Percentiles rank a stretch among this genome's conserved stretches.
These are phyloP conservation scores for Naso thynnoides DNA, from an alignment of 2,797 vertebrate genomes.

Conservation along the genomic window DNA sequence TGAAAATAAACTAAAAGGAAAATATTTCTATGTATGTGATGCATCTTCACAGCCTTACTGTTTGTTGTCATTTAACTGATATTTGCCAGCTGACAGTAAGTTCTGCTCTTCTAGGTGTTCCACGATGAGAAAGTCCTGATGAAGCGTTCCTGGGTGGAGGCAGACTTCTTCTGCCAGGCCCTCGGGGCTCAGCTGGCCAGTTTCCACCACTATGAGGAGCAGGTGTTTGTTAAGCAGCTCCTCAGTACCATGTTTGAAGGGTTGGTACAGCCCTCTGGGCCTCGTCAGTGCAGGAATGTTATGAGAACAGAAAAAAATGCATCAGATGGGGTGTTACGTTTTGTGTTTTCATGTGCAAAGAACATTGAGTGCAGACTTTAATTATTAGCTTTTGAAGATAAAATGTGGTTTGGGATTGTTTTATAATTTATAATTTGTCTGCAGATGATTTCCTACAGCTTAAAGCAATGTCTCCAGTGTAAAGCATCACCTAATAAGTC, in stretches of 20 bases:
- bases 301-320: slow-evolving; percentile 9
- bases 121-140: slow-evolving; percentile 94
- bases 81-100: slow-evolving; percentile 15
- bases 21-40: no score
- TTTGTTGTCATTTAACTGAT: neutral
- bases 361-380: neutral
- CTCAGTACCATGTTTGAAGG: slow-evolving; percentile 91
- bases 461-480: neutral
- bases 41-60: neutral
- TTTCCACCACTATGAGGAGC: slow-evolving; percentile 92
- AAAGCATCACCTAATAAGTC: neutral
- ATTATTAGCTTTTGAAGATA: slow-evolving; percentile 2
- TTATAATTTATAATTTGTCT: slow-evolving; percentile 9
- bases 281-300: slow-evolving; percentile 38
- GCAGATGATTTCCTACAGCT: neutral
- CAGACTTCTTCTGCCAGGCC: slow-evolving; percentile 93
- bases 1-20: no score
- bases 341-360: slow-evolving; percentile 6
- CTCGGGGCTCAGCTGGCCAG: slow-evolving; percentile 94
- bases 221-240: slow-evolving; percentile 90
- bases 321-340: slow-evolving; percentile 7
- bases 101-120: slow-evolving; percentile 86
- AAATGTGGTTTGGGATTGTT: slow-evolving; percentile 9
- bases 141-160: slow-evolving; percentile 94
- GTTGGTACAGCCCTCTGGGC: slow-evolving; percentile 82